Base-by-base conservation (phyloP, 2,113 vertebrate species). In the Pomatostomus ruficeps region DNA sequence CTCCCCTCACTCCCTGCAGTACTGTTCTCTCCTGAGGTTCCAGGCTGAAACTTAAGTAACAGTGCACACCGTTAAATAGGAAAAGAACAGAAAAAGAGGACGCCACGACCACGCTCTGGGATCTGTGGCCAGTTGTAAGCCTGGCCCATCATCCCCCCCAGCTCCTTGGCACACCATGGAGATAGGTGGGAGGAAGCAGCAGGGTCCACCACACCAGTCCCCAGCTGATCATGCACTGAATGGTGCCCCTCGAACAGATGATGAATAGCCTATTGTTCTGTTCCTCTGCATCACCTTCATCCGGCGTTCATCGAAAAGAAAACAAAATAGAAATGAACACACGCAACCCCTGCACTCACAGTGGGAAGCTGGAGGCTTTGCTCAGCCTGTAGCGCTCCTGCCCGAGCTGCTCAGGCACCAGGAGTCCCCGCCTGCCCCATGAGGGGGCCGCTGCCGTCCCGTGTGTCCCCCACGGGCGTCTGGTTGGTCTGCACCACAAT, bases 361-460 rank as follows among this genome's bases (percentile, higher is more conserved):
- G 82, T 57, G 84, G 96, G 96, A 82, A 87, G 88, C 92, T 77
- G 80, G 84, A 95, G 91, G 80, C 88, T 91, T 72, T 57, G 66
- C 92, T 96, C 92, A 78, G 73, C 62, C 51, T 45, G 62, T 43
- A 65, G 10, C 1, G 0, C 91, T 94, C 52, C 67, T 79, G 85
- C 78, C 88, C 1, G 5, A 49, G 72, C 42, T 38, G 54, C 87
- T 99, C 99, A 99, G 89, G 99, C 99, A 19, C 99, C 99, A 1
- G 99, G 99, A 36, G 99, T 99, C 25, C 98, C 99, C 0, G 98
- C 98, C 70, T 98, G 98, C 67, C 97, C 98, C 95, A 99, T 98
- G 22, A 99, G 98, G 0, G 98, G 99, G 35, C 98, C 98, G 1
- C 94, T 96, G 7, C 98, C 97, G 3, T 99, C 98, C 3, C 58